These are phyloP conservation scores for Epirrhoe tristata DNA, from an alignment of 2,888 invertebrate genomes.

Conservation along the genomic window DNA sequence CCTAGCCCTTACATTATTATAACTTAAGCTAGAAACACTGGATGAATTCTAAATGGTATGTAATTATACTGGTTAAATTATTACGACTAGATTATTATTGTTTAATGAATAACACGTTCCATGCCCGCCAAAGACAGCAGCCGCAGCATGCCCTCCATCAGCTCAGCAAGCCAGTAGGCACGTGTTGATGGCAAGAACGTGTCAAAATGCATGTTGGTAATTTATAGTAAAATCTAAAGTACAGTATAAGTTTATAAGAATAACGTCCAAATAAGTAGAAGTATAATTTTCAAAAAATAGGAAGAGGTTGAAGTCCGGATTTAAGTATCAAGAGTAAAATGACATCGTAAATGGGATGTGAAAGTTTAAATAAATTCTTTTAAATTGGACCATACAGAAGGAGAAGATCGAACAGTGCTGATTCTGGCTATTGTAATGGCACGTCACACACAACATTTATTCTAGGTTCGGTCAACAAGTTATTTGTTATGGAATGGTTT, in stretches of 20 bases:
- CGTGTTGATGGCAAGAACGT: too few relatives aligned
- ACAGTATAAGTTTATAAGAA: slow-evolving; percentile 10
- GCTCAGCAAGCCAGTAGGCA: too few relatives aligned
- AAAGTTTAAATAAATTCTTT: slow-evolving; percentile 49
- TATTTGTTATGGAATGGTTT: not conserved
- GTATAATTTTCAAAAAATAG: slow-evolving; percentile 35
- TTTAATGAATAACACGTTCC: too few relatives aligned
- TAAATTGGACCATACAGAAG: slow-evolving; percentile 63
- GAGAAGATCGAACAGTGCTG: slow-evolving; percentile 39
- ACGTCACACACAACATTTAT: not conserved
- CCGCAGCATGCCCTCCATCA: too few relatives aligned
- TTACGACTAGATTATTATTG: slow-evolving; percentile 19
- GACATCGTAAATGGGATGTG: slow-evolving; percentile 17
- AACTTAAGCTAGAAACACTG: not conserved
- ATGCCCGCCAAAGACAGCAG: too few relatives aligned
- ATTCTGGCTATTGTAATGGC: slow-evolving; percentile 12
- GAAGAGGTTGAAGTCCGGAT: slow-evolving; percentile 10
- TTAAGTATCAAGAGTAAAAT: slow-evolving; percentile 10
- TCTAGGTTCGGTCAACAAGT: not conserved
- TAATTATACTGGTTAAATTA: slow-evolving; percentile 8
- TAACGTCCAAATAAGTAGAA: slow-evolving; percentile 8
- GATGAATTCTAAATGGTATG: slow-evolving; percentile 1
- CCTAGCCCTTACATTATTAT: slow-evolving; percentile 2
- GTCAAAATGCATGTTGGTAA: slow-evolving; percentile 18
- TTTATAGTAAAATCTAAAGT: slow-evolving; percentile 2